phyloP scores from a whole-genome alignment of 2,797 vertebrate genomes.

The Microctenopoma steveboyesi region DNA sequence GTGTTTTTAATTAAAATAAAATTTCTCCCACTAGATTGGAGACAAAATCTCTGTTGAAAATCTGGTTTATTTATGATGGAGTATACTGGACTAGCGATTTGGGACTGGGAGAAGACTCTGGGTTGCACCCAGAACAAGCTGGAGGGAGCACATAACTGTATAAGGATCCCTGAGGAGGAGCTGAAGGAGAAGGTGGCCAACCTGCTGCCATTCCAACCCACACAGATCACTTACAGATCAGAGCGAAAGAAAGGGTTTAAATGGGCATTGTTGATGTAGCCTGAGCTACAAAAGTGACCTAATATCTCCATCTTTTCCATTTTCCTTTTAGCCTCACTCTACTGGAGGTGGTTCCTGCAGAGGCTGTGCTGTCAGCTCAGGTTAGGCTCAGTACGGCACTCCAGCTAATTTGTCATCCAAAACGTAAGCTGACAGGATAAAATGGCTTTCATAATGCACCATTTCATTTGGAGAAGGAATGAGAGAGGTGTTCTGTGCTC shows the following conservation, averaged over 20 bases:
- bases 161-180: not conserved
- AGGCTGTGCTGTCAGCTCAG: slow-evolving; percentile 8
- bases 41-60: too few species aligned
- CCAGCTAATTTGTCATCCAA: slow-evolving; percentile 28
- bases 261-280: not conserved
- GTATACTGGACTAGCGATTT: too few species aligned
- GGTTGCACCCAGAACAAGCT: not conserved
- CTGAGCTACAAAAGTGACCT: not conserved
- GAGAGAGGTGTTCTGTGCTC: not conserved
- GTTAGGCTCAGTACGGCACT: slow-evolving; percentile 2
- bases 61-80: too few species aligned
- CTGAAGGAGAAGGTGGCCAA: slow-evolving; percentile 7
- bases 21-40: too few species aligned
- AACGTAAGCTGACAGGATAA: slow-evolving; percentile 23
- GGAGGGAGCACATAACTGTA: not conserved
- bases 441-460: not conserved
- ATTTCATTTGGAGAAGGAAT: not conserved
- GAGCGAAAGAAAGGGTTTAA: not conserved
- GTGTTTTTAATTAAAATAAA: too few species aligned
- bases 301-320: not conserved
- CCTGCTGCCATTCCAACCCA: slow-evolving; percentile 9
- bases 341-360: slow-evolving; percentile 21
- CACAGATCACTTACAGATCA: not conserved
- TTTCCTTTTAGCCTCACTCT: not conserved
- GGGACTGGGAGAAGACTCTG: not conserved